Percentiles rank a stretch among this genome's conserved stretches.
phyloP scores from a whole-genome alignment of 2,888 invertebrate species.

The Conomelus anceps region DNA sequence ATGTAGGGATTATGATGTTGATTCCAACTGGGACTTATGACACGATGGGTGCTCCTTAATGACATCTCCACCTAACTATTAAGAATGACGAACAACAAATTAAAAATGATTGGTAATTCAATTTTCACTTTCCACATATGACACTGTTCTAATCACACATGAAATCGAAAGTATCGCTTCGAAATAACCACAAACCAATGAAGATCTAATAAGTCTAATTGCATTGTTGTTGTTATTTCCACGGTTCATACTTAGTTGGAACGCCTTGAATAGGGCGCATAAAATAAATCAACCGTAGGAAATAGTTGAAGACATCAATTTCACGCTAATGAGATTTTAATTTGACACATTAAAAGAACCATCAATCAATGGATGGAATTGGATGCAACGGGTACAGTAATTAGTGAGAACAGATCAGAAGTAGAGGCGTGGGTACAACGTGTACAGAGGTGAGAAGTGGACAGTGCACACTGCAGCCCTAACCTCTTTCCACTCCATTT shows the following conservation, averaged over 20 bases:
- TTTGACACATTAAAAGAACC: not conserved
- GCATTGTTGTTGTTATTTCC: not conserved
- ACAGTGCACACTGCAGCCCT: not conserved
- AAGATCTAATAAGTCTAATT: not conserved
- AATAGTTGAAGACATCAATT: conserved; percentile 1
- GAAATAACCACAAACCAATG: not conserved
- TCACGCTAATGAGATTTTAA: conserved; percentile 9
- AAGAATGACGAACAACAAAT: not conserved
- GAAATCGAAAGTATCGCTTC: not conserved
- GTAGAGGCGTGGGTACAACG: not conserved
- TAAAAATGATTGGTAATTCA: not conserved
- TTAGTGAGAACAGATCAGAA: not conserved
- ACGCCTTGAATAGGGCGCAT: not conserved
- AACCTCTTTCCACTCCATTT: not conserved
- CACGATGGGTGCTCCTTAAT: no score
- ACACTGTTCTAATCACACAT: not conserved
- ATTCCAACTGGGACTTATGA: no score
- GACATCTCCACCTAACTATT: not conserved
- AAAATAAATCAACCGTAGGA: not conserved
- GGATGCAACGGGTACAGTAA: not conserved
- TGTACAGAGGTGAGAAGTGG: not conserved
- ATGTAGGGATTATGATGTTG: no score
- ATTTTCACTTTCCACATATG: not conserved
- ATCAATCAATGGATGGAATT: not conserved
- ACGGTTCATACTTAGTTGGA: not conserved